These are phyloP conservation scores for Nebria ingens DNA, from an alignment of 1,140 invertebrate genomes.

Conservation along the genomic window DNA sequence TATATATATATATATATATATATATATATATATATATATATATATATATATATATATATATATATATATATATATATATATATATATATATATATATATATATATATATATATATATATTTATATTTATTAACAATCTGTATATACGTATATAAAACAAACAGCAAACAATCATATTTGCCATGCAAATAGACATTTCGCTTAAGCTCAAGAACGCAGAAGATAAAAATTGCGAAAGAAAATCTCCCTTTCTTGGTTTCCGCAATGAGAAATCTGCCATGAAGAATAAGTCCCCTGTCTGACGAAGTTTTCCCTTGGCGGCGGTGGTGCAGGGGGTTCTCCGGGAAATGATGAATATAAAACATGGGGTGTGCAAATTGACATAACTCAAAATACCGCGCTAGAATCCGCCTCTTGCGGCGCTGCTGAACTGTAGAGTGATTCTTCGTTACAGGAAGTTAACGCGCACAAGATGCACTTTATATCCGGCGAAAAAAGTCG, in stretches of 20 bases:
- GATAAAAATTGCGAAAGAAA: background rate
- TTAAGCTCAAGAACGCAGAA: background rate
- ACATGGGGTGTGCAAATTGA: conserved; percentile 9
- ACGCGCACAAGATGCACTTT: conserved; percentile 2
- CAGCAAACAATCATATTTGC: background rate
- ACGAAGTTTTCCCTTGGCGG: background rate
- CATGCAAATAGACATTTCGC: background rate
- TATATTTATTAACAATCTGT: too few relatives aligned
- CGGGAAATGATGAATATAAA: conserved; percentile 9
- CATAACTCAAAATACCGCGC: conserved; percentile 7
- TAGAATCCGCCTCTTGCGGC: background rate
- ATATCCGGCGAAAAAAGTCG: too few relatives aligned
- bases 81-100: too few relatives aligned
- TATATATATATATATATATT: too few relatives aligned
- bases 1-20: too few relatives aligned
- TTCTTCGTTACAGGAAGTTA: conserved; percentile 3
- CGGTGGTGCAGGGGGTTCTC: background rate
- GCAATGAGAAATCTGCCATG: background rate
- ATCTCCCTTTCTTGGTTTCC: background rate
- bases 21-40: too few relatives aligned
- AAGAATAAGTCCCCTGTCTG: background rate
- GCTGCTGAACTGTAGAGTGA: too few relatives aligned
- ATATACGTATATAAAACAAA: too few relatives aligned
- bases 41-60: too few relatives aligned
- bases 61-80: too few relatives aligned